Percentiles rank a stretch among this genome's conserved stretches.
Evolutionary conservation across 1,140 invertebrate species (phyloP).

Genomic region (Antheraea mylitta): DNA sequence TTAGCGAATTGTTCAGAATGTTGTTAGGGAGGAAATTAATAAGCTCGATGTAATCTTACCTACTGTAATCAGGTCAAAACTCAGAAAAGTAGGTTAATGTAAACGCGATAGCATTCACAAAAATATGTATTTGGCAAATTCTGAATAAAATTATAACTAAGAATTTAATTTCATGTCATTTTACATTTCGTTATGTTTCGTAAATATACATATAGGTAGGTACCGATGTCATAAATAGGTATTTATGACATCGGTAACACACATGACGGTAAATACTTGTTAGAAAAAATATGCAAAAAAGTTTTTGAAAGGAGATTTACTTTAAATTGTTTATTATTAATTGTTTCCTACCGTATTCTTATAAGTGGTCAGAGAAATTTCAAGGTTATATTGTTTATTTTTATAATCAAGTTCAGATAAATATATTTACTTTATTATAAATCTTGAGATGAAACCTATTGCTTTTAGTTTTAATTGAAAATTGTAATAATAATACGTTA

Average conservation of each 20-base stretch:
- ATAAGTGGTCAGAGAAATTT: too few relatives aligned
- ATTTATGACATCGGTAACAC: neutral
- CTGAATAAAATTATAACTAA: conserved; percentile 25
- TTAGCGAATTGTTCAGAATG: conserved; percentile 50
- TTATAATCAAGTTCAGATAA: too few relatives aligned
- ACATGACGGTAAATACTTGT: too few relatives aligned
- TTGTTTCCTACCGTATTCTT: too few relatives aligned
- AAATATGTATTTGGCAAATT: conserved; percentile 3
- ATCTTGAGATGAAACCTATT: too few relatives aligned
- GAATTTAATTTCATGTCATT: conserved; percentile 27
- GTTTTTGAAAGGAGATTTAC: too few relatives aligned
- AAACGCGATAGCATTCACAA: conserved; percentile 30
- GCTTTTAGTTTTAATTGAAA: too few relatives aligned
- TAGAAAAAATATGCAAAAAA: too few relatives aligned
- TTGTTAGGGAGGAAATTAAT: conserved; percentile 61
- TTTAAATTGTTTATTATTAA: too few relatives aligned
- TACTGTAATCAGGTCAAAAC: conserved; percentile 39
- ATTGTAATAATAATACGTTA: too few relatives aligned
- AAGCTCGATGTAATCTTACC: conserved; percentile 62
- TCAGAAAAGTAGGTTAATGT: conserved; percentile 53
- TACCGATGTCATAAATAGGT: neutral
- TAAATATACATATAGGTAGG: neutral
- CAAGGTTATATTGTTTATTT: too few relatives aligned
- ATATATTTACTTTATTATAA: too few relatives aligned
- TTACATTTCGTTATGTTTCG: neutral